These are phyloP conservation scores for Trogon melanurus DNA, from an alignment of 2,113 vertebrate genomes.

Conservation along the genomic window DNA sequence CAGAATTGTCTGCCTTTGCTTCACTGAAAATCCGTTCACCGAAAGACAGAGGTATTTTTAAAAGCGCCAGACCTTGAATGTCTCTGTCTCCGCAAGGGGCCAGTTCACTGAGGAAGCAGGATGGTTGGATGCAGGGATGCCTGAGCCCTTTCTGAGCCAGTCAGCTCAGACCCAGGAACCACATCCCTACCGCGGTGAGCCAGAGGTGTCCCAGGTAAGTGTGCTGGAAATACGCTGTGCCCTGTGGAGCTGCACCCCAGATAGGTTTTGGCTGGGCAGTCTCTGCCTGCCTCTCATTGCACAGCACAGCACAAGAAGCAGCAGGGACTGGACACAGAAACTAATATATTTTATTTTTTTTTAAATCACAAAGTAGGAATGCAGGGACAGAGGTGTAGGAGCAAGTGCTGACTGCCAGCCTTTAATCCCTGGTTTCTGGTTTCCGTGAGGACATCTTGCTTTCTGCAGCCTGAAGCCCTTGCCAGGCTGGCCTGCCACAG, in stretches of 20 bases:
- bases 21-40: not conserved
- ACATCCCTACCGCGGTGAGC: fast-evolving
- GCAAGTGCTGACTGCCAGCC: not conserved
- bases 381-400: not conserved
- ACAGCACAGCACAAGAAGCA: not conserved
- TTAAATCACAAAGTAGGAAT: not conserved
- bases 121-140: not conserved
- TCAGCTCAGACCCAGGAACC: not conserved
- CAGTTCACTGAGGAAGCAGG: not conserved
- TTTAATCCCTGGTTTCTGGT: not conserved
- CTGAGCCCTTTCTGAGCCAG: not conserved
- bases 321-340: not conserved
- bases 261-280: not conserved
- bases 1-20: not conserved
- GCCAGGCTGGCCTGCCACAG: not conserved
- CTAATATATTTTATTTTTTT: not conserved
- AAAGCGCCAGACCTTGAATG: not conserved
- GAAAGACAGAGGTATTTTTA: not conserved
- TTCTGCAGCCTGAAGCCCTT: not conserved
- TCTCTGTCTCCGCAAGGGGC: not conserved
- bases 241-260: fast-evolving
- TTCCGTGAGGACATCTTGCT: not conserved
- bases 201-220: not conserved
- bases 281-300: not conserved
- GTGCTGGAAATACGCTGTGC: fast-evolving